Percentiles rank a stretch among this genome's conserved stretches.
Conservation (phyloP, 1,140 invertebrate genomes). For the Piezodorus guildinii region DNA sequence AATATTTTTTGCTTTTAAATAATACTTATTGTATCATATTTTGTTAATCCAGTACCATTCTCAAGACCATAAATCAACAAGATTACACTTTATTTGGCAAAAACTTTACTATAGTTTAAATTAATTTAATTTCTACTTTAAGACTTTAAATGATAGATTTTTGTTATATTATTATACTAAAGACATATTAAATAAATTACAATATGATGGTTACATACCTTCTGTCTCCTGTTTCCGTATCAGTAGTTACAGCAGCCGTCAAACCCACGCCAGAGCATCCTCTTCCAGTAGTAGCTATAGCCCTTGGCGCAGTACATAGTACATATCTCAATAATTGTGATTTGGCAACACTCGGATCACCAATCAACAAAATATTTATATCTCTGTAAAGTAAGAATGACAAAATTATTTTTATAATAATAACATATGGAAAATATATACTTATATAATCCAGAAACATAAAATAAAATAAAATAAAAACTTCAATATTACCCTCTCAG, state of each 20-base stretch:
- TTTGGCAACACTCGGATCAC: conserved; percentile 98
- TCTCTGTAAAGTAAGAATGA: conserved; percentile 47
- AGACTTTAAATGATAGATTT: too few species aligned
- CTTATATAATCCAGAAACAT: neutral
- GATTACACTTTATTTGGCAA: too few species aligned
- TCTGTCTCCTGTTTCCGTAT: conserved; percentile 83
- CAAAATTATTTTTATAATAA: neutral
- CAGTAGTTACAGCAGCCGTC: conserved; percentile 94
- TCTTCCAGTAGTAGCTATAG: conserved; percentile 92
- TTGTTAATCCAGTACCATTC: too few species aligned
- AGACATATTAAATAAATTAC: too few species aligned
- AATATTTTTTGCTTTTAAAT: too few species aligned
- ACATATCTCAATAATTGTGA: conserved; percentile 95
- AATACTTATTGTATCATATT: too few species aligned
- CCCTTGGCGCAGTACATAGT: conserved; percentile 82
- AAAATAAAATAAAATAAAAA: neutral
- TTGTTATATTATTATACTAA: too few species aligned
- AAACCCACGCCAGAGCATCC: conserved; percentile 94
- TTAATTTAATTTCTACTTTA: too few species aligned
- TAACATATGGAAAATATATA: neutral
- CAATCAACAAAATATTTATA: conserved; percentile 93
- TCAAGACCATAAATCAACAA: too few species aligned
- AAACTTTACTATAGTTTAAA: too few species aligned
- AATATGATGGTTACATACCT: conserved; percentile 33
- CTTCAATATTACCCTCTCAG: conserved; percentile 65